Evolutionary conservation across 1,140 invertebrate genomes (phyloP), one percentile per base, ranked within the genome.

Genomic region (Stenopsyche tienmushanensis): DNA sequence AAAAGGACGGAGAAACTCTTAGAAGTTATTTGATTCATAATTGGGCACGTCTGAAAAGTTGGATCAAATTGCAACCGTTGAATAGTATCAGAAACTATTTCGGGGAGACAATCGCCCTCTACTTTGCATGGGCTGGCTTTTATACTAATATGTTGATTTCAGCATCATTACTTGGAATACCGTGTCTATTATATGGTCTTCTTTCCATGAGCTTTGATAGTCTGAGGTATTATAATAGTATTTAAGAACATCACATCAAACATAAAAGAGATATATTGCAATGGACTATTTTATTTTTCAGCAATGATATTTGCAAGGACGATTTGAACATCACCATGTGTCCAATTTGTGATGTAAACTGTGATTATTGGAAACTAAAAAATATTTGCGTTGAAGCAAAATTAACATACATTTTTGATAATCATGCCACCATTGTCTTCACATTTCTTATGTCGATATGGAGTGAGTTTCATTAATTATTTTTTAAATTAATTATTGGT

Each of bases 91-190:
- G 90, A 72, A 86, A 92, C 85, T 94, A 94, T 78, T 94, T 93
- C 78, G 92, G 92, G 13, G 88, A 92, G 50, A 93, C 92, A 78
- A 88, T 92, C 64, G 82, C 88, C 26, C 78, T 96, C 34, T 99
- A 98, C 77, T 99, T 98, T 76, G 94, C 95, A 3, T 98, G 96
- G 96, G 80, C 98, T 17, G 96, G 96, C 26, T 99, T 93, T 78
- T 99, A 99, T 74, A 98, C 96, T 0, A 88, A 90, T 47, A 93
- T 96, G 88, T 76, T 99, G 59, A 85, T 95, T 13, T 85, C 91
- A 1, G 90, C 94, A 1, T 90, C 93, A 1, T 74, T 95, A 54
- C 86, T 94, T 10, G 94, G 94, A 1, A 72, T 94, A 0, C 76
- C 89, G 2, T 93, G 91, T 71, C 92, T 96, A 73, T 77, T 91